phyloP scores from a whole-genome alignment of 2,888 invertebrate species.

The Apodemia zela region DNA sequence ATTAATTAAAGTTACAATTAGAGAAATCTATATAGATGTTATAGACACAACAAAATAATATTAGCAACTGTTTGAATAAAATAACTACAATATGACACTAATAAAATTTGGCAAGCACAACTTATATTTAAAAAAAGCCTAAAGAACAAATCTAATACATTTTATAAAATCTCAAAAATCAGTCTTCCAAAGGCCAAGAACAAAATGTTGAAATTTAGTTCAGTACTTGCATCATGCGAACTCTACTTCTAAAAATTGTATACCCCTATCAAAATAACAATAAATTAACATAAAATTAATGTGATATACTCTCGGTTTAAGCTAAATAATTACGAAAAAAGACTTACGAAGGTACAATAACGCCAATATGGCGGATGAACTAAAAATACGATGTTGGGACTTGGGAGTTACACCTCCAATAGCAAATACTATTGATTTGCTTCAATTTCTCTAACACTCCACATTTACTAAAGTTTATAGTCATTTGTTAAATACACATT shows the following conservation, averaged over 20 bases:
- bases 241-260: conserved; percentile 52
- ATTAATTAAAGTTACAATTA: background rate
- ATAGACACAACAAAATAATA: background rate
- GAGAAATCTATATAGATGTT: background rate
- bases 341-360: conserved; percentile 81
- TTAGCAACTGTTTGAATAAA: background rate
- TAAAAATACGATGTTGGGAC: conserved; percentile 78
- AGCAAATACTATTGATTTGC: conserved; percentile 65
- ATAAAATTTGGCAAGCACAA: conserved; percentile 17
- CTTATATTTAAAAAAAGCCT: conserved; percentile 18
- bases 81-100: background rate
- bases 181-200: conserved; percentile 62
- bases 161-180: conserved; percentile 48
- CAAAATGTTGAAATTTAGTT: conserved; percentile 52
- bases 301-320: conserved; percentile 55
- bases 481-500: conserved; percentile 49
- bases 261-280: conserved; percentile 75
- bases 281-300: conserved; percentile 61
- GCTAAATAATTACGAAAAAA: conserved; percentile 72
- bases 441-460: conserved; percentile 63
- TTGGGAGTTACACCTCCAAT: conserved; percentile 68
- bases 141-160: conserved; percentile 44
- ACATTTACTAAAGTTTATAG: conserved; percentile 60
- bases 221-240: conserved; percentile 55
- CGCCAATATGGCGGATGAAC: conserved; percentile 86